Evolutionary conservation across 2,888 invertebrate species (phyloP).

Genomic region (Phymatocera aterrima): DNA sequence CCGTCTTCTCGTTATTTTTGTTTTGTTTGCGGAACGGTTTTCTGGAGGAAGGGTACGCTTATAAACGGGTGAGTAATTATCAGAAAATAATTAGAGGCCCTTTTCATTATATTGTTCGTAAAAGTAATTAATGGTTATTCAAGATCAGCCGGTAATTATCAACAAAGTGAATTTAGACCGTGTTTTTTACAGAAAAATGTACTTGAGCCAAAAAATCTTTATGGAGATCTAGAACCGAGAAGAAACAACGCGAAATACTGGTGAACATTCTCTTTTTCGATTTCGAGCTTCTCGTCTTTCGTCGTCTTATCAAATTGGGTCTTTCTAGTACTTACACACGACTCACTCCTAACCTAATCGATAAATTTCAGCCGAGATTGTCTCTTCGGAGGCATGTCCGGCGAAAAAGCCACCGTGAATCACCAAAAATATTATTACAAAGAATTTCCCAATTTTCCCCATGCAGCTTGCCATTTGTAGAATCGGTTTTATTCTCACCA

Average conservation of each 20-base stretch:
- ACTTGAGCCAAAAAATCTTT: too few relatives aligned
- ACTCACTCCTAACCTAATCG: conserved; percentile 29
- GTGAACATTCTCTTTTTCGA: too few relatives aligned
- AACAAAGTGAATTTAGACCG: neutral
- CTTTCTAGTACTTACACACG: conserved; percentile 38
- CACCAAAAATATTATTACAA: too few relatives aligned
- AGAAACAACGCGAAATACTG: too few relatives aligned
- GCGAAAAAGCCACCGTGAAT: too few relatives aligned
- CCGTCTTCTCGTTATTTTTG: neutral
- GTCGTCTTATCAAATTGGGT: conserved; percentile 39
- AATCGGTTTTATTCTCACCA: too few relatives aligned
- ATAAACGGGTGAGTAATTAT: neutral
- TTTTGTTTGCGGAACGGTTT: neutral
- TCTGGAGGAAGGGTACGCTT: neutral
- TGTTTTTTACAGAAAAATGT: neutral
- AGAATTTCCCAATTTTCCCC: neutral
- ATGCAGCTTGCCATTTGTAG: neutral
- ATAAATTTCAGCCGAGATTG: conserved; percentile 37
- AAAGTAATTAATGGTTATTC: conserved; percentile 8
- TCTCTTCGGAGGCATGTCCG: neutral
- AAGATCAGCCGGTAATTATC: neutral
- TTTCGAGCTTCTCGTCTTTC: too few relatives aligned
- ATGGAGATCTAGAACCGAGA: too few relatives aligned
- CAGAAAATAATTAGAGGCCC: conserved; percentile 8
- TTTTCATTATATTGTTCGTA: neutral